Base-by-base conservation (phyloP, 1,140 invertebrate species). In the Rhysida immarginata region DNA sequence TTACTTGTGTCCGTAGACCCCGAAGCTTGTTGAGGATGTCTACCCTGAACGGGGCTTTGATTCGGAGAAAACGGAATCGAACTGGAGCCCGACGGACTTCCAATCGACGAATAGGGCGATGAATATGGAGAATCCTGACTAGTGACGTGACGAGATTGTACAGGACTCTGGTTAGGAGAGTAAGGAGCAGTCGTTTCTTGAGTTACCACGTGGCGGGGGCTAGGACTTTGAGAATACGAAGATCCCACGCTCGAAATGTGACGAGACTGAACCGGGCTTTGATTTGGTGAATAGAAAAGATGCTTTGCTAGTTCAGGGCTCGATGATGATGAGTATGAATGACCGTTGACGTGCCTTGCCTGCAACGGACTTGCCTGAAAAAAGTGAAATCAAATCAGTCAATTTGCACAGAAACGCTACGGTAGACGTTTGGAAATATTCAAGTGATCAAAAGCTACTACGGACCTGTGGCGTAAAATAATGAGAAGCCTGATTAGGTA, bases 91-190 rank as follows among this genome's bases (percentile, higher is more conserved):
- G 55, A 53, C 49, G 59, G 59, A 27, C 61, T 56, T 2, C 60
- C 58, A 26, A 62, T 46, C n/a, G 55, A 56, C 20, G 55, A 56
- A 25, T 56, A 56, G 2, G 55, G 55, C 3, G 55, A 56, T n/a
- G 46, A 24, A 26, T 56, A 56, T 5, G 55, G 55, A 27, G 55
- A 56, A 18, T 56, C 55, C 8, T 42, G 55, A 41, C 46, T 42
- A 5, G 56, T 60, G 48, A 53, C 58, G 50, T 66, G 65, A 65
- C 46, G 71, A 60, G 59, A 72, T 71, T 89, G 85, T 26, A 90
- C 81, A 13, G 87, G 87, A 26, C 86, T 89, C 64, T 91, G 87
- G 2, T 85, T 88, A 8, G 87, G 87, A 11, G 80, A 81, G 25
- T 21, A 56, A 14, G 53, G n/a, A 35, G 50, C 26, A n/a, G n/a